Conservation (phyloP, 2,888 invertebrate species). For the Athalia cordata region DNA sequence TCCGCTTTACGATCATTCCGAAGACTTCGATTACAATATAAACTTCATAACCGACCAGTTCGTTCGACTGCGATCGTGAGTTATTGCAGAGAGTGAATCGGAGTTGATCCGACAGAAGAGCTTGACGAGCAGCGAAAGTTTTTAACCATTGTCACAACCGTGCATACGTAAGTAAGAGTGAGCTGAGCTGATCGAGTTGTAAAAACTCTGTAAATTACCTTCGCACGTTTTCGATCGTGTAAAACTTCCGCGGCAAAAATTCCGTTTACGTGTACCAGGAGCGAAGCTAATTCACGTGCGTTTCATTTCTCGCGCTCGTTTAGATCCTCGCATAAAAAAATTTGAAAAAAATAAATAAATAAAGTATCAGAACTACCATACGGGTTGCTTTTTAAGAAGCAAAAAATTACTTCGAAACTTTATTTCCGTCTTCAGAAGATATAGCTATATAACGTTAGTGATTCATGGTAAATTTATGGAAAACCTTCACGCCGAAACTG, state of each 20-base stretch:
- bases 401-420: background rate
- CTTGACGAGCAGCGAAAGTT: conserved; percentile 34
- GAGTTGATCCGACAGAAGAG: background rate
- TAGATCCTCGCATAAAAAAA: background rate
- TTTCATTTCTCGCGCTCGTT: background rate
- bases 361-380: background rate
- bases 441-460: background rate
- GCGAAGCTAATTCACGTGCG: background rate
- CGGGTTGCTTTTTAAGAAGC: background rate
- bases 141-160: conserved; percentile 23
- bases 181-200: background rate
- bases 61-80: background rate
- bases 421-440: no score
- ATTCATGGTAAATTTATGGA: conserved; percentile 2
- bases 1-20: conserved; percentile 30
- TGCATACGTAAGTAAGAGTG: background rate
- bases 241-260: no score
- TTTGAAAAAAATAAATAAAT: background rate
- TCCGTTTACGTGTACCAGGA: no score
- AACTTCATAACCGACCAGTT: background rate
- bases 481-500: background rate
- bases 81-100: conserved; percentile 28
- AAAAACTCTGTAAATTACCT: background rate
- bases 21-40: background rate
- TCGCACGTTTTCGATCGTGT: no score